Percentiles rank a stretch among this genome's conserved stretches.
These are phyloP conservation scores for Falcunculus frontatus DNA, from an alignment of 2,113 vertebrate genomes.

Conservation along the genomic window DNA sequence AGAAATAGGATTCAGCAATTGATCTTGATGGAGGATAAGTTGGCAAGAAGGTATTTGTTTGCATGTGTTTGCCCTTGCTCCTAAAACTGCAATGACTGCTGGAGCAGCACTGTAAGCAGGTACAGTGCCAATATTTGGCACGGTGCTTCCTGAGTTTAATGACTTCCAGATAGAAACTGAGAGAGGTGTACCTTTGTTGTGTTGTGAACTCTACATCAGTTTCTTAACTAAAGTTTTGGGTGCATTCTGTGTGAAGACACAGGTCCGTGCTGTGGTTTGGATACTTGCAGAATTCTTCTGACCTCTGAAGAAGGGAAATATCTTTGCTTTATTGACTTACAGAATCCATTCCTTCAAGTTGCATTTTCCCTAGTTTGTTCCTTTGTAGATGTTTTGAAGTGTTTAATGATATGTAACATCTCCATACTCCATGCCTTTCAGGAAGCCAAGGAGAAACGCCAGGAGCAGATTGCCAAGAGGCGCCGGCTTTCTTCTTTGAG, in stretches of 20 bases:
- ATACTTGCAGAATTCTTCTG: neutral
- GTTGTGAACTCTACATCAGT: neutral
- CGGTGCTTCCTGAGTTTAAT: neutral
- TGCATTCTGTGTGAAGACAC: neutral
- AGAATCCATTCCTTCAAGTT: neutral
- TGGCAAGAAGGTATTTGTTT: neutral
- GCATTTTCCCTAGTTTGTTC: neutral
- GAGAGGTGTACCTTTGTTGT: neutral
- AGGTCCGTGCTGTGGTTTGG: neutral
- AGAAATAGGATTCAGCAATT: neutral
- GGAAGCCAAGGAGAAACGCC: conserved; percentile 98
- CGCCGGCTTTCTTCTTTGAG: conserved; percentile 95
- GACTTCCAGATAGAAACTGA: neutral
- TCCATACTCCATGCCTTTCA: conserved; percentile 30
- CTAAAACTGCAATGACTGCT: neutral
- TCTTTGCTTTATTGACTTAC: neutral
- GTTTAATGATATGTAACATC: accelerated
- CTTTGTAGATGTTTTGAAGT: neutral
- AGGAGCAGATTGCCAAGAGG: conserved; percentile 97
- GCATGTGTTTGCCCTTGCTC: neutral
- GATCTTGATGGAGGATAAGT: neutral
- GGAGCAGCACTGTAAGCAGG: neutral
- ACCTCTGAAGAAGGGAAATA: neutral
- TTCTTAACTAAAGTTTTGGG: neutral
- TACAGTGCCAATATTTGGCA: neutral